Conservation (phyloP, 2,888 invertebrate species). For the Epistrophe grossulariae region DNA sequence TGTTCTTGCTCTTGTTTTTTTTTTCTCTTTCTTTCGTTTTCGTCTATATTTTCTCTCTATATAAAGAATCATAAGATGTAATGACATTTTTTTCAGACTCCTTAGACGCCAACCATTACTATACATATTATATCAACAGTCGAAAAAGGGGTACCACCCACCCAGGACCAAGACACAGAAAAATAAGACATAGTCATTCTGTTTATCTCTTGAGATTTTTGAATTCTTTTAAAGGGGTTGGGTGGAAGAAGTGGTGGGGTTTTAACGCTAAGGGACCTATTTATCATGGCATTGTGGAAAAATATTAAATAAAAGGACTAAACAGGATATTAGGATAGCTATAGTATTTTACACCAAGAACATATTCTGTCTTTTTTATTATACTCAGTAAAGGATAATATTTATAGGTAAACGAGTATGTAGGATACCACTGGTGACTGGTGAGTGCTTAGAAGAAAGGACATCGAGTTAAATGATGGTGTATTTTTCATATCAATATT, state of each 20-base stretch:
- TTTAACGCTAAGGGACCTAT: constrained; percentile 22
- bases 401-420: too few relatives aligned
- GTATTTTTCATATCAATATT: too few relatives aligned
- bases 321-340: constrained; percentile 57
- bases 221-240: background rate
- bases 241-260: too few relatives aligned
- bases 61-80: constrained; percentile 44
- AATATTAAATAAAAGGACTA: constrained; percentile 46
- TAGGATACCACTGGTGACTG: too few relatives aligned
- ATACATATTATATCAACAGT: background rate
- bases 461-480: too few relatives aligned
- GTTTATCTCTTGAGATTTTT: constrained; percentile 33
- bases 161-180: background rate
- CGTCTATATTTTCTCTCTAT: background rate
- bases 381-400: background rate
- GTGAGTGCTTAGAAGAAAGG: background rate
- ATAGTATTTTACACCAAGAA: constrained; percentile 42
- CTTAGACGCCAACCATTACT: constrained; percentile 21
- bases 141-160: background rate
- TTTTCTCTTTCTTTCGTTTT: constrained; percentile 15
- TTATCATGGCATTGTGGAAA: constrained; percentile 20
- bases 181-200: constrained; percentile 14
- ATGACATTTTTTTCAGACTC: constrained; percentile 49
- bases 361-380: background rate
- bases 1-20: background rate